Conservation (phyloP, 1,140 invertebrate species). For the Cyclina sinensis region DNA sequence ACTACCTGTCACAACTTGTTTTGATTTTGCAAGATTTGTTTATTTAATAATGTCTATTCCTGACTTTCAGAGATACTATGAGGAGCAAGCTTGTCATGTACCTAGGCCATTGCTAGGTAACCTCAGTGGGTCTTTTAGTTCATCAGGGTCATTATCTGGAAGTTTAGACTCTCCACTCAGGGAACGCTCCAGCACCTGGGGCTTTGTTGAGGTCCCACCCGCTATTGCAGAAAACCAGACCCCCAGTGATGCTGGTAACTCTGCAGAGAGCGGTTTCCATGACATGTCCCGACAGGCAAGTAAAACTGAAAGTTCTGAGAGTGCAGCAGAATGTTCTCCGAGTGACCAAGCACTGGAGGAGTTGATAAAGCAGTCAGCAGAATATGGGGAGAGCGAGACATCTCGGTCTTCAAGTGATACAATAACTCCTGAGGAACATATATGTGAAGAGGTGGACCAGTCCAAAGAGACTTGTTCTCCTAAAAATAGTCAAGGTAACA, state of each 20-base stretch:
- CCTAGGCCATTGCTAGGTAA: neutral
- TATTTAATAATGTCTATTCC: no score
- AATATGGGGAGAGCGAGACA: slow-evolving; percentile 49
- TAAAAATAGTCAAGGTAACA: slow-evolving; percentile 34
- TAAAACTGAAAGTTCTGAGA: slow-evolving; percentile 82
- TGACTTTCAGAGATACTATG: slow-evolving; percentile 68
- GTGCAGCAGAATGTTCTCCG: slow-evolving; percentile 63
- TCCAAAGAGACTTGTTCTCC: neutral
- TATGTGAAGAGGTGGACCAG: neutral
- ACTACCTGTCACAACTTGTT: no score
- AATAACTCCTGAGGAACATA: slow-evolving; percentile 50
- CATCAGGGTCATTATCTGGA: slow-evolving; percentile 15
- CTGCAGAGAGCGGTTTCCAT: slow-evolving; percentile 79
- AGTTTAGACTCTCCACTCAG: slow-evolving; percentile 63
- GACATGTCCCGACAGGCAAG: slow-evolving; percentile 84
- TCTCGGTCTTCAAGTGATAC: slow-evolving; percentile 62
- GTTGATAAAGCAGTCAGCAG: slow-evolving; percentile 40
- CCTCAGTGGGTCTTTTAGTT: slow-evolving; percentile 47
- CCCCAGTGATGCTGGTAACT: slow-evolving; percentile 77
- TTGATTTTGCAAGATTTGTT: no score
- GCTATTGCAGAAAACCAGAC: slow-evolving; percentile 67
- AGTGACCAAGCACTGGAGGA: slow-evolving; percentile 60
- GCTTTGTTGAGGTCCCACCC: slow-evolving; percentile 67
- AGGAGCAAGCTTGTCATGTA: slow-evolving; percentile 52
- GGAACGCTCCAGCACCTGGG: slow-evolving; percentile 69